Conservation (phyloP, 2,888 invertebrate genomes). For the Heteromyza rotundicornis region DNA sequence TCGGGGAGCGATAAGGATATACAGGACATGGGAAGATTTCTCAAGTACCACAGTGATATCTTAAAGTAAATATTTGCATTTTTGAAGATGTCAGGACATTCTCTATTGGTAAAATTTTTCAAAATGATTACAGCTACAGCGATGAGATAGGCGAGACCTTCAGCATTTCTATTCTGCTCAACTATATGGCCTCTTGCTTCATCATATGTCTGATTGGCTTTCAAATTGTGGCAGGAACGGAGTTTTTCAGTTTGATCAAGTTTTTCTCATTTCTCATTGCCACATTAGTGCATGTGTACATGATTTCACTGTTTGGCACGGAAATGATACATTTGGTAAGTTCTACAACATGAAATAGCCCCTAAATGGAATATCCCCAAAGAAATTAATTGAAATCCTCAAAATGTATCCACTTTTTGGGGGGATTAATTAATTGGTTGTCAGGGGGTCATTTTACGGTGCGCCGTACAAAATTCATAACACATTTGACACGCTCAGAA, state of each 20-base stretch:
- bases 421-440: too few relatives aligned
- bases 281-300: constrained; percentile 33
- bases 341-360: too few relatives aligned
- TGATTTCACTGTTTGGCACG: constrained; percentile 35
- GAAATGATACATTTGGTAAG: constrained; percentile 35
- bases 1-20: constrained; percentile 32
- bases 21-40: constrained; percentile 20
- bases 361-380: too few relatives aligned
- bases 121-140: constrained; percentile 27
- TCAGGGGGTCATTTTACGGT: too few relatives aligned
- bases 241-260: constrained; percentile 32
- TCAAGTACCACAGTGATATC: constrained; percentile 33
- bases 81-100: too few relatives aligned
- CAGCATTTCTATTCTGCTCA: constrained; percentile 32
- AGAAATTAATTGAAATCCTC: too few relatives aligned
- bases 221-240: constrained; percentile 34
- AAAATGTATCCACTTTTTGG: too few relatives aligned
- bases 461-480: too few relatives aligned
- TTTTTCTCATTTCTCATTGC: constrained; percentile 36
- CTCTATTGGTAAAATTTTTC: too few relatives aligned
- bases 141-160: constrained; percentile 32
- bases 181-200: constrained; percentile 31
- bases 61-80: constrained; percentile 35
- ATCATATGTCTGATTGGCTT: constrained; percentile 37
- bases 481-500: too few relatives aligned